Evolutionary conservation across 1,140 invertebrate genomes (phyloP), one percentile per base, ranked within the genome.

Genomic region (Drusus annulatus): DNA sequence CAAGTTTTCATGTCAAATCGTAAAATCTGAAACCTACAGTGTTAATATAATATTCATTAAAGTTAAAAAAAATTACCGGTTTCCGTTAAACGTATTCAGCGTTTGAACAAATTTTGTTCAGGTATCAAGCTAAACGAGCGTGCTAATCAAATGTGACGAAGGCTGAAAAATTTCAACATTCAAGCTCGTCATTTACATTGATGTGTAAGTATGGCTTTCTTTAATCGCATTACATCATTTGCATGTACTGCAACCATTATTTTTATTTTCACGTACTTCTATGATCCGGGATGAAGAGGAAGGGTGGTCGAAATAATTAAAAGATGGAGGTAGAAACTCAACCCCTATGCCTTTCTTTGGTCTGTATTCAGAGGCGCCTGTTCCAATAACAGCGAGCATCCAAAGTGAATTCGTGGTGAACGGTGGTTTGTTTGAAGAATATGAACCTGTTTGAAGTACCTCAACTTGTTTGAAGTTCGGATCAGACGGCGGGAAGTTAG

Each of bases 221-320:
- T 28, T 28, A 28, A 2, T 28, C 25, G 25, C 25, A 36, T 36
- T 36, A 36, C 0, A 45, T 13, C 6, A 1, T 8, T 36, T 36
- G 5, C 2, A 8, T 45, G 10, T 45, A 45, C 8, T 13, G 1
- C 10, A 45, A 13, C 5, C 5, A 45, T 13, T 83, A 51, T 79
- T 77, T 80, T 83, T 80, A 80, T 77, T 73, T 56, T 62, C 51
- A 80, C 58, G 52, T 80, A 76, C 69, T 83, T 78, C 74, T 80
- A 71, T 45, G 28, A 71, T 78, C 78, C 79, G 10, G 1, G 8
- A 45, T 45, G 36, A 45, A 10, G 69, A 36, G 13, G 77, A 78
- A 74, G 78, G 73, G 79, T 76, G 80, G 78, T 76, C 71, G 78
- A 69, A 62, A 79, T 83, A 83, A 83, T 83, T 83, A 83, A 79